Percentiles rank a stretch among this genome's conserved stretches.
Conservation (phyloP, 2,797 vertebrate species). For the Cottoperca gobio region DNA sequence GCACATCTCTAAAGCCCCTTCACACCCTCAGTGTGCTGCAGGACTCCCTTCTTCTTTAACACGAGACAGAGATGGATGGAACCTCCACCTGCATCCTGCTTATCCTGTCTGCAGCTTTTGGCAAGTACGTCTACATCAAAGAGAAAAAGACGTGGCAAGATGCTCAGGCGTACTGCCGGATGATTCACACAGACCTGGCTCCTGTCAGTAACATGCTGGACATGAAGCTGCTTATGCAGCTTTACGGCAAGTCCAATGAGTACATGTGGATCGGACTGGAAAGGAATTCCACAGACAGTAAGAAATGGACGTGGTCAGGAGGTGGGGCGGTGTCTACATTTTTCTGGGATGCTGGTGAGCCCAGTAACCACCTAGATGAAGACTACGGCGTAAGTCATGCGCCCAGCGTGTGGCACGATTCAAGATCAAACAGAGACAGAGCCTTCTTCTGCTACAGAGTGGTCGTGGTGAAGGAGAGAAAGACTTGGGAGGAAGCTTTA, state of each 20-base stretch:
- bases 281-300: accelerated
- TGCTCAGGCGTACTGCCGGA: slow-evolving; percentile 47
- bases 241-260: accelerated
- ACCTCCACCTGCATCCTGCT: slow-evolving; percentile 23
- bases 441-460: slow-evolving; percentile 51
- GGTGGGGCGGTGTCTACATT: background rate
- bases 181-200: slow-evolving; percentile 59
- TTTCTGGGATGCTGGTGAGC: background rate
- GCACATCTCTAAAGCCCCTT: background rate
- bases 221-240: accelerated
- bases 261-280: slow-evolving; percentile 52
- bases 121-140: slow-evolving; percentile 35
- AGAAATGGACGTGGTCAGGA: slow-evolving; percentile 64
- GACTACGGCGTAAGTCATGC: accelerated
- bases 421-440: accelerated
- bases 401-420: background rate
- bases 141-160: accelerated
- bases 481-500: slow-evolving; percentile 68
- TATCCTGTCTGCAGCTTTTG: slow-evolving; percentile 4
- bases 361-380: accelerated
- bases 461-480: slow-evolving; percentile 53
- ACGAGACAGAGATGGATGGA: slow-evolving; percentile 23
- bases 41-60: background rate
- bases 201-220: background rate
- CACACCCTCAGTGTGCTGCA: background rate